Percentiles rank a stretch among this genome's conserved stretches.
Conservation (phyloP, 2,113 vertebrate genomes). For the Pachyramphus minor region DNA sequence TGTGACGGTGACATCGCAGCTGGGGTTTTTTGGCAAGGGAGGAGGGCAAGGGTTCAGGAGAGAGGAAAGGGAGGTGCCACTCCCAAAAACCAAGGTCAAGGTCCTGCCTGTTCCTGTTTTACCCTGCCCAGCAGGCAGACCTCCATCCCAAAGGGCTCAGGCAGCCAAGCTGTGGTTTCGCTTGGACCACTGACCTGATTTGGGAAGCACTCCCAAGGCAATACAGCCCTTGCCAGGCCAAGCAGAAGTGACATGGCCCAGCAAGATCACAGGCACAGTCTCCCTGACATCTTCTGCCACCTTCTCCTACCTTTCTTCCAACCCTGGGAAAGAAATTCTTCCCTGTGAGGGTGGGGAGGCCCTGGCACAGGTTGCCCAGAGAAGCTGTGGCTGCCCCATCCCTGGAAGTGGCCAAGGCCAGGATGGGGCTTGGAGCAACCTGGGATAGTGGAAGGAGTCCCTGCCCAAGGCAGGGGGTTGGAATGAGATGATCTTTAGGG, state of each 20-base stretch:
- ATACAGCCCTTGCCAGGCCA: fast-evolving
- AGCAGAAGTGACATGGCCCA: neutral
- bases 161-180: neutral
- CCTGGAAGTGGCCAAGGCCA: neutral
- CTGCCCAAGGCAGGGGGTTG: neutral
- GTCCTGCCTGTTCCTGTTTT: neutral
- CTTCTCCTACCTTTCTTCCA: neutral
- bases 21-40: neutral
- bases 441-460: neutral
- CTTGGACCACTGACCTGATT: neutral
- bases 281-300: neutral
- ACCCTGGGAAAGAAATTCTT: neutral
- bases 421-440: neutral
- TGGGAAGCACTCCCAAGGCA: neutral
- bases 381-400: neutral
- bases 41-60: neutral
- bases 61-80: neutral
- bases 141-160: neutral
- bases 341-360: fast-evolving
- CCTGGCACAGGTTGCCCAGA: neutral
- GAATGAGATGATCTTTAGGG: fast-evolving
- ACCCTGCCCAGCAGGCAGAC: neutral
- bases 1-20: neutral
- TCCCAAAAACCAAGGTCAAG: neutral
- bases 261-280: neutral